Base-by-base conservation (phyloP, 2,113 vertebrate genomes). In the Dissostichus mawsoni region DNA sequence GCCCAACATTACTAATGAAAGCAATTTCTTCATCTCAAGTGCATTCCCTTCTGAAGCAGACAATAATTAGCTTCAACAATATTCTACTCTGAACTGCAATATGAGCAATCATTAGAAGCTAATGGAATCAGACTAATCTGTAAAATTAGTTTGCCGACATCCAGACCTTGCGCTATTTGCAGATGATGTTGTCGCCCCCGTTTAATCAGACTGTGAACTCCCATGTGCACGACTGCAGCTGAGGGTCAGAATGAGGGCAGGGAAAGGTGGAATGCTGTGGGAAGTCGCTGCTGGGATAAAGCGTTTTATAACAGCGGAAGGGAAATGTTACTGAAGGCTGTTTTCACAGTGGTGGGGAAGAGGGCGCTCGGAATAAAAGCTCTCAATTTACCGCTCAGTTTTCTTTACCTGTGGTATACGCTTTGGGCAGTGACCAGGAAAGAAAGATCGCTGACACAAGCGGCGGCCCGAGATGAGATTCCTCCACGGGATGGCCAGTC, bases 401-500 rank as follows among this genome's bases (percentile, higher is more conserved):
- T 50, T 51, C 64, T 78, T 50, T 47, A 62, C 65, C 25, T 55
- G 76, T 25, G 78, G 69, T 81, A 29, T 23, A 33, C 2, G 14
- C 62, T 78, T 61, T 47, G 65, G 69, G 67, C 47, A 51, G 23
- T 11, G 41, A 69, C 57, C 5, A 6, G 8, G 23, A 20, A 68
- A 68, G 29, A 82, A 70, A 62, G 16, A 81, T 58, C 11, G 11
- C 70, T 71, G 72, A 76, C 75, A 79, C 77, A 47, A 71, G 76
- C 58, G 61, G 74, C 23, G 61, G 74, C 23, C 50, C 0, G 16
- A 76, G 75, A 63, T 80, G 80, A 77, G 64, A 51, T 70, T 78
- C 72, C 57, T 85, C 68, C 14, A 25, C 69, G 11, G 61, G 65
- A 61, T 44, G 72, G 64, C 25, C 33, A 41, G 74, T 52, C 64